Base-by-base conservation (phyloP, 2,797 vertebrate species). In the Acanthurus tractus region DNA sequence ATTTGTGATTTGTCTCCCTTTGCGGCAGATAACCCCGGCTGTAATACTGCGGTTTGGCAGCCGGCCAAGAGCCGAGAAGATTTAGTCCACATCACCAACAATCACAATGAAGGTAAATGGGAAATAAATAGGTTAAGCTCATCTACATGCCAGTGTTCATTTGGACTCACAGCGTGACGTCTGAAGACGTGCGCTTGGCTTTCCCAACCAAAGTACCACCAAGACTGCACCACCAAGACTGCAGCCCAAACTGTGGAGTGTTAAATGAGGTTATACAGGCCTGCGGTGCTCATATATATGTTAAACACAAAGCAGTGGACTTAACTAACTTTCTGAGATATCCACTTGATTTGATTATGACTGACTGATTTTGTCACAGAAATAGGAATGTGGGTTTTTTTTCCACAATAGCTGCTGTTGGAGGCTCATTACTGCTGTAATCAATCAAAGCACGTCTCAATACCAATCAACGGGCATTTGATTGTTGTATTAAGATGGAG, bases 101-200 rank as follows among this genome's bases (percentile, higher is more conserved):
- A 94, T 93, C 95, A 96, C 80, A 95, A 92, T 81, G 95, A 96
- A 97, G 96, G 96, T 98, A 97, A 95, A 90, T 49, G 56, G 63
- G 42, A 81, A 86, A 91, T 86, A 87, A 84, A 75, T 86, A 66
- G 79, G 83, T 84, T 89, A 87, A 89, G 79, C 83, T 86, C 38
- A 70, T 88, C 73, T 83, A 48, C 70, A 42, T 56, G 42, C 58
- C 49, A 66, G 22, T 15, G 46, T 74, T 88, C 63, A 83, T 81
- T 85, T 73, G 44, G 59, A 70, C 17, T 74, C 63, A 42, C 77
- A 45, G 74, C 62, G 36, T 57, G 68, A 62, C 0, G 22, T 59
- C 45, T 22, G 17, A 61, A 58, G 57, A 75, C 9, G 11, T 12
- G 14, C 44, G 20, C 9, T 14, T 36, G 25, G 4, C 11, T 62